phyloP scores from a whole-genome alignment of 2,797 vertebrate species.

The Vireo griseus region DNA sequence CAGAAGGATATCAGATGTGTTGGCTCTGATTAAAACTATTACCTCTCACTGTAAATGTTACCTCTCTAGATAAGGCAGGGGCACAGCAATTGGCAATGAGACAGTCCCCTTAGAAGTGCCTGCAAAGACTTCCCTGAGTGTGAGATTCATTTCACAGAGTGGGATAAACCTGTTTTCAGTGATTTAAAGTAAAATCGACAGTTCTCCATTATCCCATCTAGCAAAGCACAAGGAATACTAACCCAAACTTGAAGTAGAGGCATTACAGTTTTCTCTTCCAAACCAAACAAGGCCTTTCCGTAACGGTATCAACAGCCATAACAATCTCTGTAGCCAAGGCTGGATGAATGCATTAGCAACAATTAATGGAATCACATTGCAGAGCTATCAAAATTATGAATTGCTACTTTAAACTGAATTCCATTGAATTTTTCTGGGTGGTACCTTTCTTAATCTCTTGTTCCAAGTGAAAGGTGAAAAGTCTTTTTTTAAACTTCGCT shows the following conservation, averaged over 20 bases:
- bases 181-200: neutral
- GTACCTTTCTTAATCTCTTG: neutral
- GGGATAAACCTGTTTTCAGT: neutral
- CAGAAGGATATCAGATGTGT: neutral
- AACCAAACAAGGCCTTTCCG: neutral
- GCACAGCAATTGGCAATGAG: neutral
- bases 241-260: neutral
- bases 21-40: neutral
- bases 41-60: neutral
- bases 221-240: neutral
- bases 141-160: neutral
- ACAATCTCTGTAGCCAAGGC: neutral
- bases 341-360: neutral
- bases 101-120: neutral
- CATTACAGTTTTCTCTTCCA: neutral
- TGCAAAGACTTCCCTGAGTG: neutral
- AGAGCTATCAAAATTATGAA: neutral
- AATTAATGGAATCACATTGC: neutral
- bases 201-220: neutral
- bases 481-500: neutral
- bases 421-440: neutral
- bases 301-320: neutral
- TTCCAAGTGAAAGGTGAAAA: neutral
- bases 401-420: neutral
- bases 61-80: neutral